Evolutionary conservation across 1,140 invertebrate genomes (phyloP).

Genomic region (Saccostrea glomerata): DNA sequence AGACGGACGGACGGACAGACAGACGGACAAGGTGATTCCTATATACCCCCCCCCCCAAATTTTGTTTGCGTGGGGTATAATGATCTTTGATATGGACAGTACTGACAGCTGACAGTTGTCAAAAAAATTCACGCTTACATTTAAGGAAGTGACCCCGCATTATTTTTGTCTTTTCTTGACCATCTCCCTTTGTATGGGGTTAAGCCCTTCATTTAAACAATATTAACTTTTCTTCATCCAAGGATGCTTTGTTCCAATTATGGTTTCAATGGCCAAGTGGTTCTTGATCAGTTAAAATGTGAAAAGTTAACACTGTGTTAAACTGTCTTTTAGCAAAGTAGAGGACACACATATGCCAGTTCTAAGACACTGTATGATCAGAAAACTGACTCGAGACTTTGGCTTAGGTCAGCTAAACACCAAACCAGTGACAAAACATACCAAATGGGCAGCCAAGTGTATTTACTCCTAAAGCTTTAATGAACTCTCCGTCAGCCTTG

Average conservation of each 20-base stretch:
- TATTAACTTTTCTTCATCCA: background rate
- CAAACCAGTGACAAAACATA: conserved; percentile 36
- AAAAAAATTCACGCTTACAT: no score
- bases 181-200: no score
- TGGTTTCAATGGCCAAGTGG: background rate
- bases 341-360: no score
- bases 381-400: background rate
- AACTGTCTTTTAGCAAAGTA: no score
- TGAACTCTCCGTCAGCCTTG: conserved; percentile 48
- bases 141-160: no score
- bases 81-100: no score
- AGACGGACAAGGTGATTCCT: no score
- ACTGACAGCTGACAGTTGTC: no score
- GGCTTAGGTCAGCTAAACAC: background rate
- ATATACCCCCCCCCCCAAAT: no score
- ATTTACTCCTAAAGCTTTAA: conserved; percentile 51
- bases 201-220: background rate
- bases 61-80: no score
- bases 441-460: conserved; percentile 61
- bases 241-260: background rate
- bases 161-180: background rate
- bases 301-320: no score
- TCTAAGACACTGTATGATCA: background rate
- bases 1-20: no score
- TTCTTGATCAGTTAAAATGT: background rate